A percentile compares a stretch with the other conserved stretches of the same genome.
These are phyloP conservation scores for Calyptomena viridis DNA, from an alignment of 2,113 vertebrate species.

Conservation along the genomic window DNA sequence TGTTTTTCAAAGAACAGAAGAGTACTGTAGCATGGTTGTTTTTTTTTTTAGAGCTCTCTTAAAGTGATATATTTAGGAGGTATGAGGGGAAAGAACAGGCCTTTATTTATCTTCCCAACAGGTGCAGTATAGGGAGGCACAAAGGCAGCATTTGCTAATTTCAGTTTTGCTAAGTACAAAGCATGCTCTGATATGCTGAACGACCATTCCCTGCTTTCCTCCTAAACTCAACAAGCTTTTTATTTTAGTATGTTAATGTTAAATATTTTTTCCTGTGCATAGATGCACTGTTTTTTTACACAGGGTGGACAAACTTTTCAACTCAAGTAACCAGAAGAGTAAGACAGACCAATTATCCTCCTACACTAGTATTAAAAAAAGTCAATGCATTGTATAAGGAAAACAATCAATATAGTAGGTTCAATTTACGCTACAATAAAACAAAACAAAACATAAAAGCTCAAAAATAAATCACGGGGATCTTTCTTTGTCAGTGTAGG, in stretches of 20 bases:
- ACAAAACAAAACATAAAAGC: background rate
- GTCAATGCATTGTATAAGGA: background rate
- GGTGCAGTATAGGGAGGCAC: constrained; percentile 66
- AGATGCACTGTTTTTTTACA: background rate
- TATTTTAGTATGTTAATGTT: background rate
- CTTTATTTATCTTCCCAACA: constrained; percentile 82
- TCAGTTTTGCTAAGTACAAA: constrained; percentile 60
- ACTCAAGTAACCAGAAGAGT: background rate
- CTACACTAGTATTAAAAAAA: background rate
- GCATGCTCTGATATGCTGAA: background rate
- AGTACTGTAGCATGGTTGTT: background rate
- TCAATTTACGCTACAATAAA: background rate
- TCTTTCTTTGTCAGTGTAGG: background rate
- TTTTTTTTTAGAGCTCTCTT: constrained; percentile 45
- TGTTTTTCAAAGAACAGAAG: background rate
- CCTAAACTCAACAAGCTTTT: background rate
- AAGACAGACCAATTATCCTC: background rate
- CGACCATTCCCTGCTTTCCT: background rate
- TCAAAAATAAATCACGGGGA: background rate
- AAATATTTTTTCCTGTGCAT: background rate
- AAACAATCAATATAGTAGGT: background rate
- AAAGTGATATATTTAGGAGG: constrained; percentile 76
- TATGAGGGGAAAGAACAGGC: constrained; percentile 71
- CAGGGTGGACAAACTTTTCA: background rate
- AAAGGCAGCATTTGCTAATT: constrained; percentile 59